phyloP scores from a whole-genome alignment of 2,888 invertebrate species.

The Chymomyza procnemis region DNA sequence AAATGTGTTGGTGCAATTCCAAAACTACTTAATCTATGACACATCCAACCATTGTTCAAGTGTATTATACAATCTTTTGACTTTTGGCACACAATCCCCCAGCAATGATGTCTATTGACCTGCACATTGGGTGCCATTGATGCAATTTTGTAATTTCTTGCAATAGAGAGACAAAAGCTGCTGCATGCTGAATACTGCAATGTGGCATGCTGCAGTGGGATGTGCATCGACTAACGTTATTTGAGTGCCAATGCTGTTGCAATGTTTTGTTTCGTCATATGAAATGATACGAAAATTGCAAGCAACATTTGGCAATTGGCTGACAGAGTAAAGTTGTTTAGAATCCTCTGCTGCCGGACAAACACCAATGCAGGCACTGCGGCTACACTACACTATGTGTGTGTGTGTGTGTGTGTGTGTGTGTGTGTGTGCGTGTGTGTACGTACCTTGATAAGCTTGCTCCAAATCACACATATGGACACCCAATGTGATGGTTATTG shows the following conservation, averaged over 20 bases:
- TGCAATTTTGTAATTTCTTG: neutral
- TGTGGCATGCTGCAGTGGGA: neutral
- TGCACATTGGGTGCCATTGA: neutral
- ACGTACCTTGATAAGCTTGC: neutral
- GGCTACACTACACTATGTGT: neutral
- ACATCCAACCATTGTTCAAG: neutral
- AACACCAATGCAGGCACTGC: neutral
- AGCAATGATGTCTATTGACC: neutral
- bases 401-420: neutral
- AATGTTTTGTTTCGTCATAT: neutral
- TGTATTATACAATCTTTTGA: neutral
- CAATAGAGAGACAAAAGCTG: neutral
- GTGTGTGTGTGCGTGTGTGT: neutral
- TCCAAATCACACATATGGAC: neutral
- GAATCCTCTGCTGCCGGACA: neutral
- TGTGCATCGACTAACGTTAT: neutral
- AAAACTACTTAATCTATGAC: neutral
- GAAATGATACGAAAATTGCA: slow-evolving; percentile 4
- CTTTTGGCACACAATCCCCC: neutral
- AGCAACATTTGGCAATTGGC: neutral
- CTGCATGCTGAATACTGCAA: neutral
- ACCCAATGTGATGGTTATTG: neutral
- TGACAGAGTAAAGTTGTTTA: neutral
- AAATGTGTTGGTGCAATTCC: too few relatives aligned
- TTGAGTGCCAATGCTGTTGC: neutral